phyloP scores from a whole-genome alignment of 2,797 vertebrate genomes.

The Clarias laeviceps region DNA sequence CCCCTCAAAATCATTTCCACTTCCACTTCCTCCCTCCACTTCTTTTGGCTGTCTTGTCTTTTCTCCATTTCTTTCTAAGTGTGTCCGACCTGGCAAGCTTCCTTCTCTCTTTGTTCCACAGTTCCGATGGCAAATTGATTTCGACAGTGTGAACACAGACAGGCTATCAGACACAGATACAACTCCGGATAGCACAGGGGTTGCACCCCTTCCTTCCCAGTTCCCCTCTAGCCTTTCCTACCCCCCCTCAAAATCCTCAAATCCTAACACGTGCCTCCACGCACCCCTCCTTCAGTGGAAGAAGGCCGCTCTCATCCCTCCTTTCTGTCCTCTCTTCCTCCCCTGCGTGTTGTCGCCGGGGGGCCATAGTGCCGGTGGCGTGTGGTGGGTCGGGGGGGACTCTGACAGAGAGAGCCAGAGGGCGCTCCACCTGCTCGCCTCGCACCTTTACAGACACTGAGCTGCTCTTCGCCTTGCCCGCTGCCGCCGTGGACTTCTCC shows the following conservation, averaged over 20 bases:
- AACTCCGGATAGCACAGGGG: conserved; percentile 84
- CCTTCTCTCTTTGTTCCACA: conserved; percentile 94
- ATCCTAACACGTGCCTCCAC: conserved; percentile 70
- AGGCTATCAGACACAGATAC: conserved; percentile 83
- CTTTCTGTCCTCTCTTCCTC: conserved; percentile 77
- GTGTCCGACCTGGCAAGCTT: conserved; percentile 87
- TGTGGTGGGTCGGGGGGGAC: conserved; percentile 83
- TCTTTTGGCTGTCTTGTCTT: conserved; percentile 59
- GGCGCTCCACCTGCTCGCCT: conserved; percentile 76
- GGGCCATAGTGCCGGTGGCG: conserved; percentile 72
- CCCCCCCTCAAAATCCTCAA: conserved; percentile 51
- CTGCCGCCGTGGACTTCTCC: conserved; percentile 67
- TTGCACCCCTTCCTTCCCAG: conserved; percentile 61
- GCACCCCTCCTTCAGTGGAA: conserved; percentile 77
- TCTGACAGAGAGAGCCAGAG: conserved; percentile 75
- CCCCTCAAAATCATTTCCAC: conserved; percentile 23
- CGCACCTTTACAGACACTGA: conserved; percentile 80
- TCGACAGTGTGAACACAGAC: conserved; percentile 98
- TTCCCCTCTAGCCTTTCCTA: conserved; percentile 49
- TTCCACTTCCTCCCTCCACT: conserved; percentile 17
- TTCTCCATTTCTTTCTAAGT: conserved; percentile 69
- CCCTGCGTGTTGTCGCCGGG: conserved; percentile 67
- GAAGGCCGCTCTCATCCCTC: conserved; percentile 78
- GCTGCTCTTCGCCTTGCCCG: conserved; percentile 61
- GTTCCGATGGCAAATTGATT: conserved; percentile 98